Evolutionary conservation across 30 jellyfish, hydroid and myxozoan genomes (phyloP).

Genomic region (Aurelia aurita complex sp. Pacific): DNA sequence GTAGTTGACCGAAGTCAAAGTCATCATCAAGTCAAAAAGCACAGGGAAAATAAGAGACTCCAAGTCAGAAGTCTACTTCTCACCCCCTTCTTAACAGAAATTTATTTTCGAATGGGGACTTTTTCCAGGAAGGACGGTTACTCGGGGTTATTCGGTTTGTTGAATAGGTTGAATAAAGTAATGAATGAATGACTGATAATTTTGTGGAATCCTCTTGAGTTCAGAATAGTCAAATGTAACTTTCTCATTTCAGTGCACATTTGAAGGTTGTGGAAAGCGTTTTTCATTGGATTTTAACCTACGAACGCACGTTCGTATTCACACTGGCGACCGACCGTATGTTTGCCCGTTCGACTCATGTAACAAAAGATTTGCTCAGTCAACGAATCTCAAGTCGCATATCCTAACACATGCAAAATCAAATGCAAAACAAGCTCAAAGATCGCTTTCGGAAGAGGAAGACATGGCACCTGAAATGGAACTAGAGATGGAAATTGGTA

Average conservation of each 20-base stretch:
- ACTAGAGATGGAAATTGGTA: slow-evolving; percentile 68
- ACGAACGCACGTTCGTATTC: slow-evolving; percentile 99
- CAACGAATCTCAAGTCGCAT: slow-evolving; percentile 97
- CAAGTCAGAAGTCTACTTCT: too few species aligned
- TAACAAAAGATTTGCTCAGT: slow-evolving; percentile 96
- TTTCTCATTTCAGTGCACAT: slow-evolving; percentile 83
- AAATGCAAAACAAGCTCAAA: slow-evolving; percentile 84
- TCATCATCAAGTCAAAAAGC: too few species aligned
- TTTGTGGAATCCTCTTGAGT: too few species aligned
- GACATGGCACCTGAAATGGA: slow-evolving; percentile 79
- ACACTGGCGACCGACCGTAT: slow-evolving; percentile 99
- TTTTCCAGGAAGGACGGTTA: too few species aligned
- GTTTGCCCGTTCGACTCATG: slow-evolving; percentile 99
- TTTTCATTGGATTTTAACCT: slow-evolving; percentile 96
- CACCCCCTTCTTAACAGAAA: too few species aligned
- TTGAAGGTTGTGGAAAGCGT: slow-evolving; percentile 99
- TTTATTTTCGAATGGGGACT: too few species aligned
- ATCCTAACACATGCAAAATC: slow-evolving; percentile 98
- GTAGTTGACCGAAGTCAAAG: too few species aligned
- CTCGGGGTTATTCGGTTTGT: too few species aligned
- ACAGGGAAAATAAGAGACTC: too few species aligned
- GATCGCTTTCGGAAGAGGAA: slow-evolving; percentile 72
- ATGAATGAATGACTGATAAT: too few species aligned
- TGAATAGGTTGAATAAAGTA: too few species aligned
- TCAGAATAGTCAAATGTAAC: too few species aligned